Conservation (phyloP, 2,888 invertebrate genomes). For the Trissoscelio sp. region DNA sequence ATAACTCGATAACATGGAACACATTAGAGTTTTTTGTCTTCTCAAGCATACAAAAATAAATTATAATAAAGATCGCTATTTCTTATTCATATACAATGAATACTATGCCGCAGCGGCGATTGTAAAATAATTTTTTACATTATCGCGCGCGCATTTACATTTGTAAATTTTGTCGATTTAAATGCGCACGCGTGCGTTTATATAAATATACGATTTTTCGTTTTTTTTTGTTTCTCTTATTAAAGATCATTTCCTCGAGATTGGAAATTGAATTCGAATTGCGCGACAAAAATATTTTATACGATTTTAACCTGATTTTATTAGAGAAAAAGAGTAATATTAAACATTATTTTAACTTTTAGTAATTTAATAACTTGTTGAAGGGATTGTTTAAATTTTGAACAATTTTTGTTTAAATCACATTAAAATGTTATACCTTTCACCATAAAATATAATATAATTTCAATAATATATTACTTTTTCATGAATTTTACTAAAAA, state of each 20-base stretch:
- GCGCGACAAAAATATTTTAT: slow-evolving; percentile 49
- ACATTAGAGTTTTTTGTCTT: slow-evolving; percentile 63
- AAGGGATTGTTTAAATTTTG: neutral
- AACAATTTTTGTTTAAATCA: neutral
- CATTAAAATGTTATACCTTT: too few species aligned
- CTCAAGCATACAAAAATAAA: slow-evolving; percentile 82
- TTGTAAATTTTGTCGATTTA: slow-evolving; percentile 27
- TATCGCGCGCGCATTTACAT: slow-evolving; percentile 48
- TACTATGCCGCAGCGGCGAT: slow-evolving; percentile 76
- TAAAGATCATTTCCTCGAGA: slow-evolving; percentile 11
- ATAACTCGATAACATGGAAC: slow-evolving; percentile 63
- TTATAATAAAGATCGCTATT: slow-evolving; percentile 81
- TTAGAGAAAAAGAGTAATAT: too few species aligned
- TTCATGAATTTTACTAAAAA: too few species aligned
- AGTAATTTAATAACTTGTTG: too few species aligned
- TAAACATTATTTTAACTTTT: too few species aligned
- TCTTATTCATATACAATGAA: slow-evolving; percentile 81
- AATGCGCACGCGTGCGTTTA: slow-evolving; percentile 31
- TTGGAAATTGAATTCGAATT: slow-evolving; percentile 24
- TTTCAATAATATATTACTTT: neutral
- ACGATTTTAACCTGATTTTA: slow-evolving; percentile 37
- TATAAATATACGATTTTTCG: slow-evolving; percentile 54
- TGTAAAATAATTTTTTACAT: slow-evolving; percentile 62
- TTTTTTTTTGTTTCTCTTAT: neutral
- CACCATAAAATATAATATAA: too few species aligned